Percentiles rank a stretch among this genome's conserved stretches.
Evolutionary conservation across 53 echinoderm and acorn worm species (phyloP).

Genomic region (Holothuria leucospilota): DNA sequence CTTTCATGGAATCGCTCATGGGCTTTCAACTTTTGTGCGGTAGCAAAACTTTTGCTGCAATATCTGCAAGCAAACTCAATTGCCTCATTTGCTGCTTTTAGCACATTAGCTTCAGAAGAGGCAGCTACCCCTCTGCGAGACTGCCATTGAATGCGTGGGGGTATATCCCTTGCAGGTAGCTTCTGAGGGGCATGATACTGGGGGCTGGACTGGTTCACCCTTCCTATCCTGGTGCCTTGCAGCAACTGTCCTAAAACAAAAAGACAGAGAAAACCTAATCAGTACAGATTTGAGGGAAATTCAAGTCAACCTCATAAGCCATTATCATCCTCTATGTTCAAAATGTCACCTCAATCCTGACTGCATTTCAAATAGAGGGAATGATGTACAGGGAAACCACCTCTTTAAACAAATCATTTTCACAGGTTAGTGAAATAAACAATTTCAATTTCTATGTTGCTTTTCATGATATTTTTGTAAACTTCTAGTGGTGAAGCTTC

Average conservation of each 20-base stretch:
- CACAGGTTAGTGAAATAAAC: too few species aligned
- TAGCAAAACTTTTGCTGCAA: conserved; percentile 4
- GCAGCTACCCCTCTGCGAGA: too few species aligned
- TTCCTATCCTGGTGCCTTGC: not conserved
- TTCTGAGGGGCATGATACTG: too few species aligned
- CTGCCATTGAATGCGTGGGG: too few species aligned
- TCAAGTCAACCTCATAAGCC: too few species aligned
- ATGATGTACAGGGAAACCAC: too few species aligned
- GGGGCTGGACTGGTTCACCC: not conserved
- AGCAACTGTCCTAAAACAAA: conserved; percentile 7
- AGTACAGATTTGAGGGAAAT: not conserved
- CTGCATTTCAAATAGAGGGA: too few species aligned
- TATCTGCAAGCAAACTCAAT: not conserved
- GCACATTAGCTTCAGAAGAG: too few species aligned
- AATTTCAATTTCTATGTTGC: not conserved
- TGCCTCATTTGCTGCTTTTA: too few species aligned
- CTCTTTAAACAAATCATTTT: not conserved
- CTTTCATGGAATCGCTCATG: conserved; percentile 15
- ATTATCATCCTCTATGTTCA: too few species aligned
- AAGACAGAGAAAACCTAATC: conserved; percentile 26
- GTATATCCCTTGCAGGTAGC: too few species aligned
- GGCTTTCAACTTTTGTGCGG: not conserved
- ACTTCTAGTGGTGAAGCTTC: not conserved
- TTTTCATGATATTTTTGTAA: conserved; percentile 8
- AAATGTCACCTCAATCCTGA: too few species aligned